Conservation (phyloP, 2,797 vertebrate species). For the Falco biarmicus region DNA sequence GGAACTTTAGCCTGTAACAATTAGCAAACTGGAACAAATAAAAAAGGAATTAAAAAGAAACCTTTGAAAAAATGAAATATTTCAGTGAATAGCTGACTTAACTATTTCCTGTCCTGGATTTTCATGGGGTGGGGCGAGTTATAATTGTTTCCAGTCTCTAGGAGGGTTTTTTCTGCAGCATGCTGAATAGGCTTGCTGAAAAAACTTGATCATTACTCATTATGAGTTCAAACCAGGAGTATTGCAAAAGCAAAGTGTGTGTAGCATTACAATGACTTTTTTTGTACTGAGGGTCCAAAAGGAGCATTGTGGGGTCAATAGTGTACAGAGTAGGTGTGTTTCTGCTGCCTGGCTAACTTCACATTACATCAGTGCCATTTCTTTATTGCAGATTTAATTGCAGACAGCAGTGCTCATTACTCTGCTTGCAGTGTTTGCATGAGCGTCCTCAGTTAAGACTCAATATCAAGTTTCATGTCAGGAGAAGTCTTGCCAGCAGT, state of each 20-base stretch:
- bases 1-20: not conserved
- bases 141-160: slow-evolving; percentile 19
- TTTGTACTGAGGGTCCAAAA: not conserved
- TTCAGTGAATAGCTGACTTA: not conserved
- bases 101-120: slow-evolving; percentile 15
- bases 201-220: not conserved
- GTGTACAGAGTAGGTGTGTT: not conserved
- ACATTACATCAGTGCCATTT: not conserved
- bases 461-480: not conserved
- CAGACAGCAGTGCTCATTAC: not conserved
- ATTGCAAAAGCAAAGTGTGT: not conserved
- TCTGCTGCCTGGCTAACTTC: not conserved
- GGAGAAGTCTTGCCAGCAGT: not conserved
- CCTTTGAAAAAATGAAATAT: not conserved
- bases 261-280: not conserved
- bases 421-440: not conserved
- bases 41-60: not conserved
- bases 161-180: not conserved
- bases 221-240: not conserved
- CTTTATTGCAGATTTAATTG: not conserved
- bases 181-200: not conserved
- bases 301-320: not conserved
- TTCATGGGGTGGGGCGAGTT: not conserved
- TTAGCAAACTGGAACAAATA: not conserved
- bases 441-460: not conserved